Evolutionary conservation across 2,113 vertebrate species (phyloP).

Genomic region (Tretioscincus oriximinensis): DNA sequence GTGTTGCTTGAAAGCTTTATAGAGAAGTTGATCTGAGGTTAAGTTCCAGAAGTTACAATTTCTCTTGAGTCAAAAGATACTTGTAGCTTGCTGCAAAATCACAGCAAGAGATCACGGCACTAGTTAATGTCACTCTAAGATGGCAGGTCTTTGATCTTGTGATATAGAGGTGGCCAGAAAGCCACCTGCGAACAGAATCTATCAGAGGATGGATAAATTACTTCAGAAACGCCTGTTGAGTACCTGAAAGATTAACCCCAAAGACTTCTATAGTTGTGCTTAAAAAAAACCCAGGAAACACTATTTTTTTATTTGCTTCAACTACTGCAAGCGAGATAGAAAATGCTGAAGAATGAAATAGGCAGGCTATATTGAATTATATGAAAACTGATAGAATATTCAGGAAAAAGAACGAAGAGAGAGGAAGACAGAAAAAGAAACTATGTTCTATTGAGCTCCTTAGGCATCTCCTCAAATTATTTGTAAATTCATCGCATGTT

Average conservation of each 20-base stretch:
- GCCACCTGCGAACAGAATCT: background rate
- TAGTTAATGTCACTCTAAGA: background rate
- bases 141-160: constrained; percentile 33
- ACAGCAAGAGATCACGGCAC: constrained; percentile 2
- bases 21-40: background rate
- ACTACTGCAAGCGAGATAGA: background rate
- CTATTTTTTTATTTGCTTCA: no score
- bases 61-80: background rate
- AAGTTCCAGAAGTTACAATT: background rate
- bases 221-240: background rate
- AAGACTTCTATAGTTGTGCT: background rate
- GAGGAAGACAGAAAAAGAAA: no score
- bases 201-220: background rate
- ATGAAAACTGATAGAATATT: background rate
- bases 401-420: background rate
- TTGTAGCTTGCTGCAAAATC: constrained; percentile 25
- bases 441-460: no score
- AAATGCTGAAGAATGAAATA: background rate
- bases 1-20: background rate
- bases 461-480: no score
- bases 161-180: background rate
- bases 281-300: background rate
- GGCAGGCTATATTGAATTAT: background rate
- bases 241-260: background rate
- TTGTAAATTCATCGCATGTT: no score